These are phyloP conservation scores for Crocodylus rhombifer DNA, from an alignment of 2,797 vertebrate species.

Conservation along the genomic window DNA sequence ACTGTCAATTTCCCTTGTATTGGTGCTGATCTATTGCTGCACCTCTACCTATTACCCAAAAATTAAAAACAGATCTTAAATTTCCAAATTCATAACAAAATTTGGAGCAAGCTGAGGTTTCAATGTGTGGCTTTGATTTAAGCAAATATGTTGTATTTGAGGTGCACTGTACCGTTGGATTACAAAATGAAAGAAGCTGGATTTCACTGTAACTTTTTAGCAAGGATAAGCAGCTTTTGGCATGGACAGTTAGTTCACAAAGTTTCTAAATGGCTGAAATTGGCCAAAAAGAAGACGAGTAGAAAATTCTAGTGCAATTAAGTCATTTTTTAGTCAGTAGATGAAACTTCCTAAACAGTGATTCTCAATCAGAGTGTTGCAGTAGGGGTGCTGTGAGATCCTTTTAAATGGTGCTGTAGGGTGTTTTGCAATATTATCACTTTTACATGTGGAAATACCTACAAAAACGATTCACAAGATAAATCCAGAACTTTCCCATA, in stretches of 20 bases:
- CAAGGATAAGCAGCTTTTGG: fast-evolving
- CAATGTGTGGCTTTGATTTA: background rate
- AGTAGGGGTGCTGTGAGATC: too few species aligned
- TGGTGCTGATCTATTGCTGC: too few species aligned
- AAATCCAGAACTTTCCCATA: too few species aligned
- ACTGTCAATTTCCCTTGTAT: too few species aligned
- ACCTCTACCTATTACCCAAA: background rate
- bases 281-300: background rate
- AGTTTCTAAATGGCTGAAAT: background rate
- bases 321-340: background rate
- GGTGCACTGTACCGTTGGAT: background rate
- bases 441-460: too few species aligned
- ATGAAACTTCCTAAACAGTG: background rate
- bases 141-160: background rate
- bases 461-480: too few species aligned
- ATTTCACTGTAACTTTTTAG: background rate
- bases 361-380: too few species aligned
- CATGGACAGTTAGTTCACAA: background rate
- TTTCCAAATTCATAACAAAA: background rate
- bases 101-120: background rate
- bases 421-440: too few species aligned
- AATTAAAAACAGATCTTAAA: background rate
- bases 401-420: too few species aligned
- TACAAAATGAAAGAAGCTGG: background rate
- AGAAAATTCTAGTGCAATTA: background rate